These are phyloP conservation scores for Oscheius sp. DNA, from an alignment of 2,888 invertebrate species.

Conservation along the genomic window DNA sequence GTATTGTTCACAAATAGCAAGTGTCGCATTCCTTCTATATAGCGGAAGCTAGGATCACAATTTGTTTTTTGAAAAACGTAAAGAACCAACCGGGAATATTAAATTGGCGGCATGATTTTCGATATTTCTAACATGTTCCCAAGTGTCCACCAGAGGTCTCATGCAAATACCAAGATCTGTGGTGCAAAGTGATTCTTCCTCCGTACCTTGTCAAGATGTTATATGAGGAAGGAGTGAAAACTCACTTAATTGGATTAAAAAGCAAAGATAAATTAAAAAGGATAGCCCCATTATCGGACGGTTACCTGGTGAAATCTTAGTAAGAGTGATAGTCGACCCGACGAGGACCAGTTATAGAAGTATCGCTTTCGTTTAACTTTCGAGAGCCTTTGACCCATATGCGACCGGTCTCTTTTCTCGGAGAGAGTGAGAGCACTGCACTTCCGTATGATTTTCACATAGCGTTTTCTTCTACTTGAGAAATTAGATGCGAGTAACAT, in stretches of 20 bases:
- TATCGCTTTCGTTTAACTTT: slow-evolving; percentile 30
- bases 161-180: slow-evolving; percentile 16
- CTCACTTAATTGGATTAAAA: neutral
- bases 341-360: slow-evolving; percentile 21
- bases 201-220: neutral
- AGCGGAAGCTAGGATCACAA: slow-evolving; percentile 9
- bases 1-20: slow-evolving; percentile 14
- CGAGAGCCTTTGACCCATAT: slow-evolving; percentile 28
- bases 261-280: neutral
- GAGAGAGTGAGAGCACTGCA: slow-evolving; percentile 26
- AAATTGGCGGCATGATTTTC: slow-evolving; percentile 23
- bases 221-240: neutral
- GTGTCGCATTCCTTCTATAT: neutral
- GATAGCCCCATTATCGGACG: neutral
- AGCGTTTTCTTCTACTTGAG: neutral
- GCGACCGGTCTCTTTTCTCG: slow-evolving; percentile 18
- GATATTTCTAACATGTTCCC: slow-evolving; percentile 28
- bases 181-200: neutral
- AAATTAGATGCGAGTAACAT: too few species aligned
- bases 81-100: slow-evolving; percentile 17
- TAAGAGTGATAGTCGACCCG: slow-evolving; percentile 7
- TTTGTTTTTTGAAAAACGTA: neutral
- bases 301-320: slow-evolving; percentile 2
- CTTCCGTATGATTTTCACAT: slow-evolving; percentile 16
- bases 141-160: slow-evolving; percentile 27